Evolutionary conservation across 2,113 vertebrate species (phyloP), one percentile per base, ranked within the genome.

Genomic region (Macaca fascicularis): DNA sequence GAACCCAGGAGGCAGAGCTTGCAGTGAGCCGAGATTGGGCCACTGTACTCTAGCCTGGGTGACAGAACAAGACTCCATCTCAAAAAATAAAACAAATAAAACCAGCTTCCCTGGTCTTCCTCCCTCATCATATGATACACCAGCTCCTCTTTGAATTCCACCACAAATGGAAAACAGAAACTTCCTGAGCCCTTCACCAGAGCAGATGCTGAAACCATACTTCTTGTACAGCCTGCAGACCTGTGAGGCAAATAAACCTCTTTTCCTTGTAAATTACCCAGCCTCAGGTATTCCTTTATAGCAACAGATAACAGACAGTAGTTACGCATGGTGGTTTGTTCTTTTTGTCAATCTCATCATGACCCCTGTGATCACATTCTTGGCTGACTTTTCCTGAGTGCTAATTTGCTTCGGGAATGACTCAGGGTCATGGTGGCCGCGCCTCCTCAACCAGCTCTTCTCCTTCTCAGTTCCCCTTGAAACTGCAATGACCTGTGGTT

Each of bases 401-500:
- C 10, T n/a, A 69, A 43, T 64, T 78, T 69, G 16, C 87, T 90
- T 64, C 72, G 69, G 64, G 50, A 45, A 40, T 85, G 64, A 52
- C n/a, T 72, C 64, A 69, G 8, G 3, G 89, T 50, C 50, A 89
- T 59, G 32, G 9, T 35, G 11, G 48, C 64, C 8, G 38, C 40
- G 43, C 94, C 45, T 92, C 69, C n/a, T 67, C 23, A 23, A 27
- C 10, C 32, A 17, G 3, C 30, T n/a, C 17, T 67, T 61, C 70
- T 91, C 72, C 38, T 74, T 25, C 45, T 45, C 25, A 2, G 4
- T 45, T 95, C 93, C 72, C 76, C 92, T 96, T 96, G 79, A 92
- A 75, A 50, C 81, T 50, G 48, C 38, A 2, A 8, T 82, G 69
- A 81, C 78, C 19, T 72, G 32, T 55, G 59, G 80, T 85, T 92